Evolutionary conservation across 2,113 vertebrate genomes (phyloP).

Genomic region (Athene noctua): DNA sequence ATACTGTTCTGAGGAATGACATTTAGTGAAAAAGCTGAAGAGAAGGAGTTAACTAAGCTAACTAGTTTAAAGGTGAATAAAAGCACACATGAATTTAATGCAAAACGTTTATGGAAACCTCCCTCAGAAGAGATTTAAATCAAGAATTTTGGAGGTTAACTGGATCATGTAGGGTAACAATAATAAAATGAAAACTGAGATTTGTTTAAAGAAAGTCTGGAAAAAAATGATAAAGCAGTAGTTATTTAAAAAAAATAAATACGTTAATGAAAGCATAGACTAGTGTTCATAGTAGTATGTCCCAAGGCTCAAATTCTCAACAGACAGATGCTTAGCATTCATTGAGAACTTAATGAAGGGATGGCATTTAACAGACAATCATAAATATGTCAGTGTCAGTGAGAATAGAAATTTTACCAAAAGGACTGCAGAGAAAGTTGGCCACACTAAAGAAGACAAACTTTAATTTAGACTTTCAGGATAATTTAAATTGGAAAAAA

Average conservation of each 20-base stretch:
- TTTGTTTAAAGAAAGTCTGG: background rate
- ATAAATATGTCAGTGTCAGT: background rate
- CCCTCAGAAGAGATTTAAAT: background rate
- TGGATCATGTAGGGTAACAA: background rate
- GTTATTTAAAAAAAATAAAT: background rate
- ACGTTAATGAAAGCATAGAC: background rate
- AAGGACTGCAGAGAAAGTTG: background rate
- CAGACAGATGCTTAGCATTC: background rate
- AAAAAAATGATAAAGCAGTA: background rate
- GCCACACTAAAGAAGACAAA: background rate
- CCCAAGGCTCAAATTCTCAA: background rate
- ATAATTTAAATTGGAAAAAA: slow-evolving; percentile 22
- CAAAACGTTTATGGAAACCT: background rate
- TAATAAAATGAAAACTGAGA: background rate
- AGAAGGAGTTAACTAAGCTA: background rate
- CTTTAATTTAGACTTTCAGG: slow-evolving; percentile 3
- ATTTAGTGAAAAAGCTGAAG: background rate
- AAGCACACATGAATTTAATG: background rate
- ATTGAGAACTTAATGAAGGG: background rate
- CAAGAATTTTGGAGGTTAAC: background rate
- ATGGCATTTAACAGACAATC: background rate
- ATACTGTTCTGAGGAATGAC: background rate
- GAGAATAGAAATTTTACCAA: background rate
- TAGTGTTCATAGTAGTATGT: background rate
- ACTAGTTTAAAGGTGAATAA: background rate